phyloP scores from a whole-genome alignment of 2,113 vertebrate species.

The Sitta europaea region DNA sequence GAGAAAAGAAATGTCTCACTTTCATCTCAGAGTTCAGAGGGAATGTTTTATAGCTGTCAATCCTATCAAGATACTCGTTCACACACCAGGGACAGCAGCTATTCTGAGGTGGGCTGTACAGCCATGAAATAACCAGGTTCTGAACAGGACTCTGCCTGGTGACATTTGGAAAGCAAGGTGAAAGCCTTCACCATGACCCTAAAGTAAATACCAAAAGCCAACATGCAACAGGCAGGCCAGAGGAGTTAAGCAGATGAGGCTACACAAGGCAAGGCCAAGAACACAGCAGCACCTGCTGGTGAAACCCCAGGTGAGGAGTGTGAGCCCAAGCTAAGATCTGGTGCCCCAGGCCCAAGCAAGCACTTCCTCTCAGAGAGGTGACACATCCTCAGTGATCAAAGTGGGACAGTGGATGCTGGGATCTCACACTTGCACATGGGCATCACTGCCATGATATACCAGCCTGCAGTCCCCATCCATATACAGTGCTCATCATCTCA shows the following conservation, averaged over 20 bases:
- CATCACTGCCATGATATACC: background rate
- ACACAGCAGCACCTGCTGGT: background rate
- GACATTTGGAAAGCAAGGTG: background rate
- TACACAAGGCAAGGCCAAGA: background rate
- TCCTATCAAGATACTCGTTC: background rate
- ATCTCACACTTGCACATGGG: background rate
- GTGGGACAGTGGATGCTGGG: background rate
- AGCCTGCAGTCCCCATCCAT: background rate
- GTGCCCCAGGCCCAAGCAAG: background rate
- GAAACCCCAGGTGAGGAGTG: background rate
- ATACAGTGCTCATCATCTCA: background rate
- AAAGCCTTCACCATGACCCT: background rate
- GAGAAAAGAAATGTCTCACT: slow-evolving; percentile 3
- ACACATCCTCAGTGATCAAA: background rate
- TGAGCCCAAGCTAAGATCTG: background rate
- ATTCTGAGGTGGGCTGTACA: background rate
- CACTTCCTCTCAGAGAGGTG: accelerated
- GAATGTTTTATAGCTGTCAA: slow-evolving; percentile 37
- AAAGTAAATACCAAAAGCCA: background rate
- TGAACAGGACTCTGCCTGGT: accelerated
- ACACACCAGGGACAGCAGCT: background rate
- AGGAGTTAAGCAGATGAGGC: background rate
- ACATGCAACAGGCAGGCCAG: background rate
- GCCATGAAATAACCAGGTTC: background rate
- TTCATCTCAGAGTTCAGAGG: slow-evolving; percentile 55